Percentiles rank a stretch among this genome's conserved stretches.
These are phyloP conservation scores for Pomacea canaliculata DNA, from an alignment of 2,888 invertebrate genomes.

Conservation along the genomic window DNA sequence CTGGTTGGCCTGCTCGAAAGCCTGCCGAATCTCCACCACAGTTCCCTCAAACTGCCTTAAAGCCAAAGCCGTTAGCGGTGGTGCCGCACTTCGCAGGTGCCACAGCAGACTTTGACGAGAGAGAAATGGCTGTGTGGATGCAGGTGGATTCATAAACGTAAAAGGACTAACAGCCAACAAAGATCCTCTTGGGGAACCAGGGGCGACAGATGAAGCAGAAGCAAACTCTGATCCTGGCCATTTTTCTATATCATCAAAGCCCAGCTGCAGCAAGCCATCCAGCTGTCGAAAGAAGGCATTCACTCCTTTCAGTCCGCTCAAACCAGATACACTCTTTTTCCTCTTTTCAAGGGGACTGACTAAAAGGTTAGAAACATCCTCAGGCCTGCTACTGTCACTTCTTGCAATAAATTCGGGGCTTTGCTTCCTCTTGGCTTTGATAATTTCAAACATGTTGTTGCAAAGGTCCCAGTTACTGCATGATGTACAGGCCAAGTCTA, in stretches of 20 bases:
- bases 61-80: constrained; percentile 38
- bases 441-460: constrained; percentile 55
- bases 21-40: constrained; percentile 38
- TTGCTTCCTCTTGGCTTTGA: constrained; percentile 38
- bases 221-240: constrained; percentile 20
- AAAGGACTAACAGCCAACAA: background rate
- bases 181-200: too few relatives aligned
- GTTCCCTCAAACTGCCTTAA: constrained; percentile 38
- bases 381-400: background rate
- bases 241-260: constrained; percentile 11
- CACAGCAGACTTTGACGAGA: constrained; percentile 45
- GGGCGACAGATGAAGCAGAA: background rate
- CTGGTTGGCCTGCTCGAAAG: constrained; percentile 21
- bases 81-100: constrained; percentile 42
- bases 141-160: background rate
- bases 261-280: constrained; percentile 30
- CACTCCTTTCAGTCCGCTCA: constrained; percentile 37
- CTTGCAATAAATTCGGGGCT: background rate
- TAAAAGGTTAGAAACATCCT: background rate
- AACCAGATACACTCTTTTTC: background rate
- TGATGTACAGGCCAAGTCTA: constrained; percentile 60
- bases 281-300: constrained; percentile 37
- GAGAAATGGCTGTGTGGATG: background rate
- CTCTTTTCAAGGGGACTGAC: background rate
- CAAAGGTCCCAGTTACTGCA: constrained; percentile 57